Conservation (phyloP, 2,888 invertebrate genomes). For the Gortyna flavago region DNA sequence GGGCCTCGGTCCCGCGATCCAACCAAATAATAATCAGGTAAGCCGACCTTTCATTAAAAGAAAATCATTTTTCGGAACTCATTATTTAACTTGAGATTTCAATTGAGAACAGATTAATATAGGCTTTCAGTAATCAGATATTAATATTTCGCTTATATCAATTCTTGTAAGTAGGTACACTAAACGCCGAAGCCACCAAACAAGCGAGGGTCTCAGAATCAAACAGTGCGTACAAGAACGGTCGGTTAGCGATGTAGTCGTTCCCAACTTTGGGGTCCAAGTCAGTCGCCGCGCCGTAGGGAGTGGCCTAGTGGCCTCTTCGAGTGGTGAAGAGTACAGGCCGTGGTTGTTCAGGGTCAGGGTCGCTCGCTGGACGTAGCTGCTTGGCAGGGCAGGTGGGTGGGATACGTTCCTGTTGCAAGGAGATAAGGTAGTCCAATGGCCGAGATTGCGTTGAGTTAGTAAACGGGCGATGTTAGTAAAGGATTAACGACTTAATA, state of each 20-base stretch:
- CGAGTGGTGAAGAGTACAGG: slow-evolving; percentile 13
- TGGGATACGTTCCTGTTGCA: slow-evolving; percentile 65
- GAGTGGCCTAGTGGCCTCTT: not conserved
- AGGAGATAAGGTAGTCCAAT: not conserved
- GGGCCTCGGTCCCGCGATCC: not conserved
- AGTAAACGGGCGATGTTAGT: not conserved
- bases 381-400: slow-evolving; percentile 62
- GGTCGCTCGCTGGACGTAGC: slow-evolving; percentile 60
- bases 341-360: slow-evolving; percentile 55
- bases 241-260: slow-evolving; percentile 52
- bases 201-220: slow-evolving; percentile 54
- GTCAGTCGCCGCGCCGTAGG: not conserved
- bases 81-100: slow-evolving; percentile 1
- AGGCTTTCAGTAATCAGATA: not conserved
- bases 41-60: slow-evolving; percentile 18
- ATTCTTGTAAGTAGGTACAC: slow-evolving; percentile 50
- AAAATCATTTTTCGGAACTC: not conserved
- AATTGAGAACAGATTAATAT: not conserved
- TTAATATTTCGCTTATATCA: not conserved
- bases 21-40: not conserved
- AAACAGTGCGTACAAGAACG: slow-evolving; percentile 51
- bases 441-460: not conserved
- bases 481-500: not conserved
- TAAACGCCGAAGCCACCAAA: slow-evolving; percentile 30
- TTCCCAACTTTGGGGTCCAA: slow-evolving; percentile 39